These are phyloP conservation scores for Leptinotarsa undecemlineata DNA, from an alignment of 1,140 invertebrate species.

Conservation along the genomic window DNA sequence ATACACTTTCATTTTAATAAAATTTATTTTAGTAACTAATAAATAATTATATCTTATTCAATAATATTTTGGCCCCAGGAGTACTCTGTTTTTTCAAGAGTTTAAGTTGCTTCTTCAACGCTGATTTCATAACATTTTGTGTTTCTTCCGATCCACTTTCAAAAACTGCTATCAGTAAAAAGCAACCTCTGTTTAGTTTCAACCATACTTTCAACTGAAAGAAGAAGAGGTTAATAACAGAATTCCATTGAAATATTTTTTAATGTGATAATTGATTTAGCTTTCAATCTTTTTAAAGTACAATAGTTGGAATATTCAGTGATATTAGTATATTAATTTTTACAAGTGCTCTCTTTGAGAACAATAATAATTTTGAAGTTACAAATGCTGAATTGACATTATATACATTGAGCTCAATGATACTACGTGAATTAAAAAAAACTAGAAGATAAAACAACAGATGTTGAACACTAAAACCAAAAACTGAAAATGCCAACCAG, in stretches of 20 bases:
- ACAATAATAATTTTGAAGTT: no score
- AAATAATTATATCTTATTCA: conserved; percentile 56
- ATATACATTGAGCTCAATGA: no score
- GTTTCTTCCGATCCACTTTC: conserved; percentile 55
- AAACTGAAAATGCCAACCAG: conserved; percentile 24
- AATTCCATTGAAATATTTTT: not conserved
- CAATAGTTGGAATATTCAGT: not conserved
- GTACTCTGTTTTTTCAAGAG: conserved; percentile 54
- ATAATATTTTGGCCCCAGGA: conserved; percentile 60
- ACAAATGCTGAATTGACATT: no score
- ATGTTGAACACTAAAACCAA: no score
- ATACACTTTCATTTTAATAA: no score
- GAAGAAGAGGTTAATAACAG: not conserved
- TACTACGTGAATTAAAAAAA: no score
- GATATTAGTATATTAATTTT: no score
- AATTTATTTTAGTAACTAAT: not conserved
- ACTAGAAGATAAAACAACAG: no score
- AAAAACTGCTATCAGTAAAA: conserved; percentile 60
- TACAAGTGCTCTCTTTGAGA: no score
- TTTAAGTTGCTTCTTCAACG: conserved; percentile 45
- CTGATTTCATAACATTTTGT: conserved; percentile 45
- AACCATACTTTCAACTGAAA: conserved; percentile 59
- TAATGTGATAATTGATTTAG: no score
- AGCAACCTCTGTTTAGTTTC: conserved; percentile 65
- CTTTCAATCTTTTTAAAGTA: conserved; percentile 10